Percentiles rank a stretch among this genome's conserved stretches.
These are phyloP conservation scores for Centropristis striata DNA, from an alignment of 2,113 vertebrate species.

Conservation along the genomic window DNA sequence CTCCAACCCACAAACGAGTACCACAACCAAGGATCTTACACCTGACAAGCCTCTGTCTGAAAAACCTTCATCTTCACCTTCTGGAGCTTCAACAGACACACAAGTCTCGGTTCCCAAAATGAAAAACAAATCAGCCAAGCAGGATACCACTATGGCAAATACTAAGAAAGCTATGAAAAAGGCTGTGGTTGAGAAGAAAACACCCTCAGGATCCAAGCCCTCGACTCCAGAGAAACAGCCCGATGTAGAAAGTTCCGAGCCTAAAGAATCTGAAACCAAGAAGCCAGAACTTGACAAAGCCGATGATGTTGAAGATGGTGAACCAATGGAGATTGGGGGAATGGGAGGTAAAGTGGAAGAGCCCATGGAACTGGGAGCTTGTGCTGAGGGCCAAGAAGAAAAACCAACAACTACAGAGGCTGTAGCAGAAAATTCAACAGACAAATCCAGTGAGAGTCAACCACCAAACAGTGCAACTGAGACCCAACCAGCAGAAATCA, in stretches of 20 bases:
- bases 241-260: not conserved
- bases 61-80: not conserved
- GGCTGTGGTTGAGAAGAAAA: not conserved
- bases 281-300: not conserved
- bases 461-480: not conserved
- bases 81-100: not conserved
- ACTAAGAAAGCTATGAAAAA: not conserved
- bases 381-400: not conserved
- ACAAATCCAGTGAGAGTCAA: not conserved
- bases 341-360: not conserved
- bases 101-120: constrained; percentile 10
- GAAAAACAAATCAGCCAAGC: not conserved
- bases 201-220: not conserved
- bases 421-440: not conserved
- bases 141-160: not conserved
- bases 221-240: not conserved
- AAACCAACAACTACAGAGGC: not conserved
- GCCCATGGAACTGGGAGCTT: not conserved
- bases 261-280: not conserved
- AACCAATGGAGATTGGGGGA: constrained; percentile 5
- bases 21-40: not conserved
- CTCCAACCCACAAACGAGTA: not conserved
- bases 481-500: not conserved
- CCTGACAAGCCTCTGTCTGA: too few species aligned
- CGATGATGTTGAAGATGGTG: not conserved